Base-by-base conservation (phyloP, 2,113 vertebrate species). In the Alligator sinensis region DNA sequence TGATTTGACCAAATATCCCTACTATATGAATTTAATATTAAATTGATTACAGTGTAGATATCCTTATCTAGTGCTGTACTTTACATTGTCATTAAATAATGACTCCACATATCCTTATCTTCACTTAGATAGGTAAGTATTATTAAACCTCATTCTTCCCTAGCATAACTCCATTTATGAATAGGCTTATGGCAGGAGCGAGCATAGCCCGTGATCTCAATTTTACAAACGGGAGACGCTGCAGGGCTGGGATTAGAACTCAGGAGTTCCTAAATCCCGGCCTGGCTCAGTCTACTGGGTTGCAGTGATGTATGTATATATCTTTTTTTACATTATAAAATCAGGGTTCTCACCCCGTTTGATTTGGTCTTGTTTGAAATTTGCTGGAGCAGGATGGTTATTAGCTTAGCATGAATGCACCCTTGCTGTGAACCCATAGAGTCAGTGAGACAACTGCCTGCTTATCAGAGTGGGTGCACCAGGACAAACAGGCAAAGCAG, bases 231-330 rank as follows among this genome's bases (percentile, higher is more conserved):
- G 74, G 63, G 38, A 91, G 84, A 88, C 38, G 74, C 77, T 87
- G 38, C 62, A 85, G 79, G 82, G 79, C 62, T 94, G 38, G 54
- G 90, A 82, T 87, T 66, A 21, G 34, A 94, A 80, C 60, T 82
- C 72, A 38, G 19, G 28, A 78, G 30, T 77, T 75, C 58, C 0
- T 27, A 86, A 86, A 47, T 28, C 5, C 0, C 7, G 11, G 17
- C 27, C 1, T 0, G 84, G 47, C 47, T 86, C 74, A 78, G 21
- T 78, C 59, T 11, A 76, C 34, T 38, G 60, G 6, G 12, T 17
- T 87, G 21, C 66, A 47, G 47, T 47, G 47, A 47, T 47, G 47
- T 47, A 47, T 47, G 47, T 47, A 47, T 47, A 47, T 47, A 47
- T 47, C 47, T 47, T 47, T 47, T 47, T 47, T 47, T 47, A 47